Conservation (phyloP, 2,888 invertebrate species). For the Drosophila glabriapex region DNA sequence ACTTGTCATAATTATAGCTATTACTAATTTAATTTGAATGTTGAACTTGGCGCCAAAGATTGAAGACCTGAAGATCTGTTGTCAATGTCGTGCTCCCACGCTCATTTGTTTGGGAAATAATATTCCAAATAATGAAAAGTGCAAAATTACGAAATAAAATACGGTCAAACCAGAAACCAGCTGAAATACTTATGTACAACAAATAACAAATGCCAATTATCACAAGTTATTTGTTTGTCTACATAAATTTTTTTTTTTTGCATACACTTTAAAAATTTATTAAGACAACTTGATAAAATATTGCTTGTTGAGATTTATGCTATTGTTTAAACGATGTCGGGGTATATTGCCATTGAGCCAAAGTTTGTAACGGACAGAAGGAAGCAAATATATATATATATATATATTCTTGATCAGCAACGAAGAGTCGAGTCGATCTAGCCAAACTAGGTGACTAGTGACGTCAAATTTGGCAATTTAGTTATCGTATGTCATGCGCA, state of each 20-base stretch:
- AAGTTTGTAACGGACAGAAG: not conserved
- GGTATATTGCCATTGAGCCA: not conserved
- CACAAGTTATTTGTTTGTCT: not conserved
- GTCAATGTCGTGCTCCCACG: slow-evolving; percentile 74
- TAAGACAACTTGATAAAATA: not conserved
- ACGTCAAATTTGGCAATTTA: not conserved
- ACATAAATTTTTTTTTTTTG: not conserved
- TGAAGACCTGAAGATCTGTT: slow-evolving; percentile 29
- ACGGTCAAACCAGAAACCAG: slow-evolving; percentile 26
- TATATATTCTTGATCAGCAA: not conserved
- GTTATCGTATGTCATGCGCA: not conserved
- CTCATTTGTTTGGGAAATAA: slow-evolving; percentile 50
- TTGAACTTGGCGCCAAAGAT: slow-evolving; percentile 25
- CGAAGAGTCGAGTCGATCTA: not conserved
- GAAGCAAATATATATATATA: not conserved
- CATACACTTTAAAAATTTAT: not conserved
- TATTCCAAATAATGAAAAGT: not conserved
- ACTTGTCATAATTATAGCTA: slow-evolving; percentile 18
- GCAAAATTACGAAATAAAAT: slow-evolving; percentile 20
- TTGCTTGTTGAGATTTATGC: not conserved
- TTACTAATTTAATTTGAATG: slow-evolving; percentile 19
- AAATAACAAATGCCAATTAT: slow-evolving; percentile 14
- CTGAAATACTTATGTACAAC: slow-evolving; percentile 13
- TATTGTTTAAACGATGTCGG: not conserved
- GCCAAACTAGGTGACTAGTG: not conserved